A percentile compares a stretch with the other conserved stretches of the same genome.
These are phyloP conservation scores for Netelia virgata DNA, from an alignment of 2,888 invertebrate species.

Conservation along the genomic window DNA sequence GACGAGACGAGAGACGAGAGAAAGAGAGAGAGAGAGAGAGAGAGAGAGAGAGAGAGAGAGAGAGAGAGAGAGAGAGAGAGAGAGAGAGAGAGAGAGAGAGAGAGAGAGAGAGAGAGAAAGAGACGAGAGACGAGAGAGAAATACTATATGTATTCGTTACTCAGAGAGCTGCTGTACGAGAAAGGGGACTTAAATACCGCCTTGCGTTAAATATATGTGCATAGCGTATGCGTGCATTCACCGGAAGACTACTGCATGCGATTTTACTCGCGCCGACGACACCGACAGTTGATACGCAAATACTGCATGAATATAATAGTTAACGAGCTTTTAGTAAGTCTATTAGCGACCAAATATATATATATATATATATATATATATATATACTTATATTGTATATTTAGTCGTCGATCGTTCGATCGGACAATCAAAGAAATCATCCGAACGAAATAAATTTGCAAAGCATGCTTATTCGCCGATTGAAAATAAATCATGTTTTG, in stretches of 20 bases:
- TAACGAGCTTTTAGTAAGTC: conserved; percentile 16
- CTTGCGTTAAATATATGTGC: conserved; percentile 63
- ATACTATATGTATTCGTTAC: conserved; percentile 52
- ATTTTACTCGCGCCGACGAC: conserved; percentile 55
- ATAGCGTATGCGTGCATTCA: conserved; percentile 43
- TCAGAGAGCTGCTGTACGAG: conserved; percentile 28
- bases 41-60: conserved; percentile 3
- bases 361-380: background rate
- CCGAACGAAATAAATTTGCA: too few species aligned
- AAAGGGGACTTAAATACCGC: conserved; percentile 54
- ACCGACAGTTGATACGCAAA: conserved; percentile 54
- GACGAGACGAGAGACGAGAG: background rate
- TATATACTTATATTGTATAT: too few species aligned
- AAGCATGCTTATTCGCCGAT: too few species aligned
- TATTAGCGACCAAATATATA: conserved; percentile 13
- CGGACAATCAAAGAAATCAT: too few species aligned
- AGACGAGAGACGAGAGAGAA: conserved; percentile 13
- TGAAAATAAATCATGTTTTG: background rate
- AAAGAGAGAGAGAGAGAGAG: background rate
- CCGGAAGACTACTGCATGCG: conserved; percentile 56
- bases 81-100: too few species aligned
- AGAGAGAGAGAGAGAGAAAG: background rate
- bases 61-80: background rate
- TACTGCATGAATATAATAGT: conserved; percentile 1
- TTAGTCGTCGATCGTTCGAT: too few species aligned